These are phyloP conservation scores for Semaprochilodus insignis DNA, from an alignment of 2,797 vertebrate genomes.

Conservation along the genomic window DNA sequence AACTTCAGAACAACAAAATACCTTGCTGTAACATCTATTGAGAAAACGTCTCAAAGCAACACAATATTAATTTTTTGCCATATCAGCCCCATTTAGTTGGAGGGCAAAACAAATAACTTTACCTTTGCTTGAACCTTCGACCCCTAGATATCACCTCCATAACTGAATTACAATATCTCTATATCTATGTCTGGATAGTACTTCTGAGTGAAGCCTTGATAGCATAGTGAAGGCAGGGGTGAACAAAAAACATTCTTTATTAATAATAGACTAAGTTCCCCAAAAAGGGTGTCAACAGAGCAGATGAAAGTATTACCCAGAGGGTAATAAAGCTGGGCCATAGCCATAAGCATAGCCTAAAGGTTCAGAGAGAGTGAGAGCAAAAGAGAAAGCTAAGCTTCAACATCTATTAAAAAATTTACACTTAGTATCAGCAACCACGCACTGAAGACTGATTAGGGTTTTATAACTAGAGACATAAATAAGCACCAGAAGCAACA, in stretches of 20 bases:
- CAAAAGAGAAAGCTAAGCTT: neutral
- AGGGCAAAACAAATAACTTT: neutral
- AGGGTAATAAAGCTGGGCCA: slow-evolving; percentile 41
- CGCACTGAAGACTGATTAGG: neutral
- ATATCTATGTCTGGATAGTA: neutral
- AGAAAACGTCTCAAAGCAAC: too few relatives aligned
- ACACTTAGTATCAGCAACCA: neutral
- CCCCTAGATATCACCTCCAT: neutral
- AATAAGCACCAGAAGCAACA: neutral
- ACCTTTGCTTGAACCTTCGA: neutral
- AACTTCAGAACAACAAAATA: too few relatives aligned
- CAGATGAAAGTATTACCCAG: slow-evolving; percentile 63
- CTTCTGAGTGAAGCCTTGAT: neutral
- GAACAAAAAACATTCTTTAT: slow-evolving; percentile 55
- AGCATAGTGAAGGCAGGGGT: slow-evolving; percentile 4
- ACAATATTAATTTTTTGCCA: too few relatives aligned
- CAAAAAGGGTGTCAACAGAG: slow-evolving; percentile 61
- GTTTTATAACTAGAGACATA: neutral
- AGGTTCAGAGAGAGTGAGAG: neutral
- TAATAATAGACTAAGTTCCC: slow-evolving; percentile 69
- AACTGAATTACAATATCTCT: neutral
- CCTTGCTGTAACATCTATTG: too few relatives aligned
- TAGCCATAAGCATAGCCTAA: slow-evolving; percentile 58
- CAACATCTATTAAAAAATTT: neutral
- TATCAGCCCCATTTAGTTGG: too few relatives aligned